Conservation (phyloP, 2,888 invertebrate genomes). For the Apodemia duryi region DNA sequence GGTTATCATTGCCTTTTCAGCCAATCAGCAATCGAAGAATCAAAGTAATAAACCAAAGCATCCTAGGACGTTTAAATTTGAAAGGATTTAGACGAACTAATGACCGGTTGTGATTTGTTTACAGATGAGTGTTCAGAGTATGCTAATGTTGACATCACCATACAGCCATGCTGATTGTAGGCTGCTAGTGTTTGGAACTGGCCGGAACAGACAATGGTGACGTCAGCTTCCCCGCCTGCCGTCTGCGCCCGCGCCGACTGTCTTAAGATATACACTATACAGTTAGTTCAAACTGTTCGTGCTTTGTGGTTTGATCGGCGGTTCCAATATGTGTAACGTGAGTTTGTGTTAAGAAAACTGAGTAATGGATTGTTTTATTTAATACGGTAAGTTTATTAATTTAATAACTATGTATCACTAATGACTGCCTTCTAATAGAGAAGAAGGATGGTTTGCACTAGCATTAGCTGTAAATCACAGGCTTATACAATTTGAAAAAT, state of each 20-base stretch:
- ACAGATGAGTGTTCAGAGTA: neutral
- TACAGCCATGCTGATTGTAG: neutral
- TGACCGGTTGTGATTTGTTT: no score
- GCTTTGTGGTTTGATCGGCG: conserved; percentile 1
- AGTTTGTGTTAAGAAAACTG: neutral
- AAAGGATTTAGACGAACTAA: no score
- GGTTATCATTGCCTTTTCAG: no score
- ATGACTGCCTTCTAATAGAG: no score
- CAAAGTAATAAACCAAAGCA: no score
- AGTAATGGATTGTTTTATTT: neutral
- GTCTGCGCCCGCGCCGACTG: conserved; percentile 22
- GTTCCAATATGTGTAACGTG: neutral
- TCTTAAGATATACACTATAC: conserved; percentile 20
- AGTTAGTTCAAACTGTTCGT: conserved; percentile 23
- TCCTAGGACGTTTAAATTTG: no score
- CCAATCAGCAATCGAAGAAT: no score
- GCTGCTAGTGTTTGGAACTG: neutral
- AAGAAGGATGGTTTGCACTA: no score
- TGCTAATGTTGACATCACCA: neutral
- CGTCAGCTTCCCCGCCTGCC: conserved; percentile 28
- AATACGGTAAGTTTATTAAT: neutral
- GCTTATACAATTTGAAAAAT: no score
- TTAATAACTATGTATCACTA: neutral
- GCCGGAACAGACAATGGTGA: conserved; percentile 21
- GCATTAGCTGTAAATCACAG: no score